A percentile compares a stretch with the other conserved stretches of the same genome.
Evolutionary conservation across 2,888 invertebrate species (phyloP).

Genomic region (Plemyria rubiginata): DNA sequence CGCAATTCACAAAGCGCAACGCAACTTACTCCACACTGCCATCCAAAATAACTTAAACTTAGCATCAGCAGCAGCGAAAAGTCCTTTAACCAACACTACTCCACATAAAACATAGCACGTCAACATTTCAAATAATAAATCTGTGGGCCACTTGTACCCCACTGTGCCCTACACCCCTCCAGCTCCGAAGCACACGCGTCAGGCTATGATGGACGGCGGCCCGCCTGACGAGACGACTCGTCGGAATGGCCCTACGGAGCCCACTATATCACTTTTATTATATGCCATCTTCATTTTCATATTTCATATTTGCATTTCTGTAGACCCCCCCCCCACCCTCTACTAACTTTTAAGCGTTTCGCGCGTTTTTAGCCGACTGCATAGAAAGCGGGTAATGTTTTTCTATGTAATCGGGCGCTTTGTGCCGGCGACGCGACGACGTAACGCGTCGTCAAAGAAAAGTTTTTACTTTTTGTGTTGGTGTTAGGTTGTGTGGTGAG

Average conservation of each 20-base stretch:
- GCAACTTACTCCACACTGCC: slow-evolving; percentile 2
- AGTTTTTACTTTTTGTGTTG: slow-evolving; percentile 53
- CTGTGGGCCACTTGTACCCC: slow-evolving; percentile 55
- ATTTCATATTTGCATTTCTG: slow-evolving; percentile 86
- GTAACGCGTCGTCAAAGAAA: slow-evolving; percentile 64
- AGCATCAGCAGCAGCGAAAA: slow-evolving; percentile 21
- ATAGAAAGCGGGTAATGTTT: slow-evolving; percentile 33
- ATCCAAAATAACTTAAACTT: slow-evolving; percentile 27
- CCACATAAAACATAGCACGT: slow-evolving; percentile 66
- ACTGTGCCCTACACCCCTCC: slow-evolving; percentile 6
- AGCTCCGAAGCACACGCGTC: slow-evolving; percentile 79
- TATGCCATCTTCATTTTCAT: slow-evolving; percentile 89
- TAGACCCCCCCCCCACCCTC: slow-evolving; percentile 42
- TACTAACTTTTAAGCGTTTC: slow-evolving; percentile 71
- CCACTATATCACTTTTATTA: slow-evolving; percentile 92
- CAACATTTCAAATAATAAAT: slow-evolving; percentile 80
- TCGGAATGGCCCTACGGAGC: slow-evolving; percentile 91
- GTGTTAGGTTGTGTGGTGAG: slow-evolving; percentile 36
- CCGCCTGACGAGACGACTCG: slow-evolving; percentile 90
- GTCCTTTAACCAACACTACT: slow-evolving; percentile 38
- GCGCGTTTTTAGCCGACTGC: slow-evolving; percentile 54
- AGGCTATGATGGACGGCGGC: slow-evolving; percentile 88
- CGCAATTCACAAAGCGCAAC: neutral
- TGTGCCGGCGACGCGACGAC: slow-evolving; percentile 67
- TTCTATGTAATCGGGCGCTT: slow-evolving; percentile 78